Conservation (phyloP, 2,113 vertebrate species). For the Microcebus jonahi region DNA sequence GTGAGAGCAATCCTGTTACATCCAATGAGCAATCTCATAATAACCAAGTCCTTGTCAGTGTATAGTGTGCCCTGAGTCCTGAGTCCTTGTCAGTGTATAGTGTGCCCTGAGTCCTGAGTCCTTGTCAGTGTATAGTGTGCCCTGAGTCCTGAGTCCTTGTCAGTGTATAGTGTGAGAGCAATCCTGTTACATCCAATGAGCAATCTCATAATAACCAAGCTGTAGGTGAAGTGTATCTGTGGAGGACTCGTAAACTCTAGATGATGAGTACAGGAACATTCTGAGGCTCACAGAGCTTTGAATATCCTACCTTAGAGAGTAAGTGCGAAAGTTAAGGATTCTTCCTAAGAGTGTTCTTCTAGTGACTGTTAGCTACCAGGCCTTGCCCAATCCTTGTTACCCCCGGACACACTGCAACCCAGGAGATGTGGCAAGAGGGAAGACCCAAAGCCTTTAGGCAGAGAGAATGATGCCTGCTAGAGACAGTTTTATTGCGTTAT, state of each 20-base stretch:
- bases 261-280: not conserved
- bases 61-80: too few relatives aligned
- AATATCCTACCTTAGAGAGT: not conserved
- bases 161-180: too few relatives aligned
- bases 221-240: not conserved
- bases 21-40: too few relatives aligned
- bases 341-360: not conserved
- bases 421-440: not conserved
- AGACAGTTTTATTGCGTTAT: not conserved
- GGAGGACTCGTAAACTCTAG: not conserved
- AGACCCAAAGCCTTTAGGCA: not conserved
- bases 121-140: too few relatives aligned
- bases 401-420: not conserved
- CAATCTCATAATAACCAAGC: not conserved
- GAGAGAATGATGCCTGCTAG: not conserved
- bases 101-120: too few relatives aligned
- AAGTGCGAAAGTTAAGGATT: not conserved
- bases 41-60: too few relatives aligned
- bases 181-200: too few relatives aligned
- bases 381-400: not conserved
- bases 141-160: too few relatives aligned
- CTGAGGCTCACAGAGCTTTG: not conserved
- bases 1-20: too few relatives aligned
- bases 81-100: too few relatives aligned
- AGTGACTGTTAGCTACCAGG: not conserved